These are phyloP conservation scores for Miichthys miiuy DNA, from an alignment of 2,797 vertebrate genomes.

Conservation along the genomic window DNA sequence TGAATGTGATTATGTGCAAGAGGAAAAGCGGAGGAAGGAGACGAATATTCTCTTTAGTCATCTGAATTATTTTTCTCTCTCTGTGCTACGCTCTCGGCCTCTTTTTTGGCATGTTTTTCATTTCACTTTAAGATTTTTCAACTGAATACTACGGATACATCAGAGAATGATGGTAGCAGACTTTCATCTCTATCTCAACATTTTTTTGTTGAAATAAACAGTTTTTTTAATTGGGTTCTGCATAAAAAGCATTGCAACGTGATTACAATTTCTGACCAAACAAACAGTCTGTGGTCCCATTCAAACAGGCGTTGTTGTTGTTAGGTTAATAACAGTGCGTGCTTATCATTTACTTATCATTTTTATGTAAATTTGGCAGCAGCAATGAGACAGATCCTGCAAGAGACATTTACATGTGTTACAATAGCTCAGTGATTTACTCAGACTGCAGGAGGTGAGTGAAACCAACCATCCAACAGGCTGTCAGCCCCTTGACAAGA, in stretches of 20 bases:
- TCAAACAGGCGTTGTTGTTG: conserved; percentile 48
- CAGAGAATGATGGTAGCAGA: background rate
- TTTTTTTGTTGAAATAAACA: conserved; percentile 33
- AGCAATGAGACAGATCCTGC: conserved; percentile 21
- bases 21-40: background rate
- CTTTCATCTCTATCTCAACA: conserved; percentile 28
- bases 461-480: conserved; percentile 62
- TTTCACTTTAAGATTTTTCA: conserved; percentile 18
- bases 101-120: conserved; percentile 25
- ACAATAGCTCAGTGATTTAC: conserved; percentile 66
- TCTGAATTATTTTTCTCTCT: conserved; percentile 5
- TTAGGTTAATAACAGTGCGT: conserved; percentile 55
- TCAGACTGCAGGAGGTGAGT: conserved; percentile 63
- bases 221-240: conserved; percentile 24
- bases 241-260: conserved; percentile 12
- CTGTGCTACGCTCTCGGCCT: background rate
- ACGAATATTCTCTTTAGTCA: conserved; percentile 6
- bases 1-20: background rate
- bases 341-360: conserved; percentile 55
- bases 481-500: conserved; percentile 63
- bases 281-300: conserved; percentile 29
- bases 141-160: background rate
- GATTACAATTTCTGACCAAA: conserved; percentile 40
- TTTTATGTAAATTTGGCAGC: conserved; percentile 60
- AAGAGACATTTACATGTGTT: conserved; percentile 71